Evolutionary conservation across 1,140 invertebrate genomes (phyloP).

Genomic region (Diorhabda elongata): DNA sequence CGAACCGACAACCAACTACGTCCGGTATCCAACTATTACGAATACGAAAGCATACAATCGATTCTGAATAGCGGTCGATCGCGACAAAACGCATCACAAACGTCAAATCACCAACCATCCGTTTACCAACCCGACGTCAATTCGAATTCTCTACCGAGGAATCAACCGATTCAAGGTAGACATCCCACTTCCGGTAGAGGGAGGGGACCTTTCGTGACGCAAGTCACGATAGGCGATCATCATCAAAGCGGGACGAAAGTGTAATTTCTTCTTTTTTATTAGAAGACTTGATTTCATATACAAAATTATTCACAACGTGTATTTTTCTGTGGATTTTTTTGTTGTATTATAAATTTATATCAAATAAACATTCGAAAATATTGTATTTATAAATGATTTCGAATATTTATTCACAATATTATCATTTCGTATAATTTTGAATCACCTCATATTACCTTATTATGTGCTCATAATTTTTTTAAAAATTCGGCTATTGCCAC

Average conservation of each 20-base stretch:
- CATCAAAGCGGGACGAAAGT: constrained; percentile 45
- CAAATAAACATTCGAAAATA: background rate
- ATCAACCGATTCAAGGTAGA: constrained; percentile 27
- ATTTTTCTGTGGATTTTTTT: background rate
- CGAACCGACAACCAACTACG: constrained; percentile 58
- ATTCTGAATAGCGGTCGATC: constrained; percentile 44
- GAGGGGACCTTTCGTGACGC: constrained; percentile 56
- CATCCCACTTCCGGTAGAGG: constrained; percentile 9
- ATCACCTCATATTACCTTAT: constrained; percentile 6
- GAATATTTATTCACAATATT: background rate
- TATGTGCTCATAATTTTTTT: constrained; percentile 17
- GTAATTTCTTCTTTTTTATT: constrained; percentile 16
- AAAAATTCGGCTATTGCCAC: constrained; percentile 22
- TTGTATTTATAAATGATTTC: constrained; percentile 7
- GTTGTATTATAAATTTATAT: background rate
- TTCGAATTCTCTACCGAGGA: constrained; percentile 36
- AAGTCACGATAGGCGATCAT: constrained; percentile 52
- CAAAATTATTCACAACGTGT: background rate
- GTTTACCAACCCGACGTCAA: constrained; percentile 41
- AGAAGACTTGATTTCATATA: background rate
- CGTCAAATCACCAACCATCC: constrained; percentile 24
- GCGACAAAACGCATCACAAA: constrained; percentile 21
- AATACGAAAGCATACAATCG: constrained; percentile 73
- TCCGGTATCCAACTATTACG: constrained; percentile 76
- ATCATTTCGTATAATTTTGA: background rate